Base-by-base conservation (phyloP, 2,888 invertebrate genomes). In the Quadroppia sp. region DNA sequence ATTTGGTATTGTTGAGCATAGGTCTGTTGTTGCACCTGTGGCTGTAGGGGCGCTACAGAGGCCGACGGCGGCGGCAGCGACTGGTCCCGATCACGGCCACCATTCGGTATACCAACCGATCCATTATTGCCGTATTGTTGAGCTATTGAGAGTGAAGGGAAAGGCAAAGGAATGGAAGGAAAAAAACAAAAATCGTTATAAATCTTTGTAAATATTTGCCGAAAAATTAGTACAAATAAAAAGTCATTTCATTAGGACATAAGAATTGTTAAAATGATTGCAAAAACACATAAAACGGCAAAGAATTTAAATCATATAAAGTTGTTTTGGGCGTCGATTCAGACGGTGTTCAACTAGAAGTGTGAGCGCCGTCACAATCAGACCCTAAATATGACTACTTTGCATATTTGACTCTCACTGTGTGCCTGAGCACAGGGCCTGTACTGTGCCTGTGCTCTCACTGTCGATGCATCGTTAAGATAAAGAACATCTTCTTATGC, bases 381-480 rank as follows among this genome's bases (percentile, higher is more conserved):
- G 36, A 36, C 32, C 61, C 61, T 36, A 32, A 61, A 17, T 30
- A 32, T 36, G 28, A 20, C 28, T 53, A 20, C 53, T 20, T 32
- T 61, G n/a, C n/a, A 61, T 53, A 50, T 53, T 4, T 50, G 20
- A 20, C 23, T 50, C 20, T 20, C 4, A 20, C 2, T 53, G 53
- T 23, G 25, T 53, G 15, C 20, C 7, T 45, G 15, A 15, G 45
- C 15, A 17, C 15, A 17, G 6, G 53, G 53, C 20, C 20, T 53
- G 53, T 53, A 15, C 45, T 45, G 25, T 53, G 53, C 20, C 20
- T 53, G 53, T 36, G 32, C 36, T 36, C 32, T n/a, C n/a, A n/a
- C n/a, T 32, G 36, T 36, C 36, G 61, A 61, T 61, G 61, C 61
- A 32, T 61, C 61, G 61, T 61, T 61, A 61, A 61, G 61, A 61